Base-by-base conservation (phyloP, 2,113 vertebrate species). In the Eclectus roratus region DNA sequence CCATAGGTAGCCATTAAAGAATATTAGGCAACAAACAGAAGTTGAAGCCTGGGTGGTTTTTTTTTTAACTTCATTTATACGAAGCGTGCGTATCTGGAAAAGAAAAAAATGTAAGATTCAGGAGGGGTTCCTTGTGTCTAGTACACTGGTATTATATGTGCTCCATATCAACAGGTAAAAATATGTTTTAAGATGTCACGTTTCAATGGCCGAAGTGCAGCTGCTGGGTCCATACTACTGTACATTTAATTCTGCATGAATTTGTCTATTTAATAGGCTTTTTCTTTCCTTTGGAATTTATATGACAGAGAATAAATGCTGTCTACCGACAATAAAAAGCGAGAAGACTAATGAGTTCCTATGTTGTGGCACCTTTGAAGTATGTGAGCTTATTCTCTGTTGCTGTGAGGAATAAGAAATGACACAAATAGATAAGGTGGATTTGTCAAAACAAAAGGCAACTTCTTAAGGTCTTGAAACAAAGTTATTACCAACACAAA, bases 291-390 rank as follows among this genome's bases (percentile, higher is more conserved):
- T 85, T 53, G 44, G 79, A 79, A 69, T 91, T 95, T 66, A 46
- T 58, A 89, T 29, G 71, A n/a, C 71, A 94, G 87, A 53, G 63
- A 93, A 16, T 44, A 93, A 91, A 89, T 95, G 61, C 74, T 73
- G 53, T 65, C 85, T 81, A 83, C 25, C 17, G 53, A 88, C 58
- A 95, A 88, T 85, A 87, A 89, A 89, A 87, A 87, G 66, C 73
- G n/a, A 79, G 72, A 78, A 84, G 85, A 89, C 85, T 91, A 94
- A 82, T 91, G 81, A 73, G 39, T 25, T 93, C 39, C 35, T 84
- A 9, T 86, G 12, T 11, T 68, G 46, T 79, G 46, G 31, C 58
- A 80, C 53, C 37, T 88, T 58, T 53, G 76, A 85, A 88, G 35
- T 33, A 55, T 66, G 61, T 80, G 13, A 63, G 11, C 37, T 89